Evolutionary conservation across 2,797 vertebrate genomes (phyloP), one percentile per base, ranked within the genome.

Genomic region (Dendrocincla tyrannina): DNA sequence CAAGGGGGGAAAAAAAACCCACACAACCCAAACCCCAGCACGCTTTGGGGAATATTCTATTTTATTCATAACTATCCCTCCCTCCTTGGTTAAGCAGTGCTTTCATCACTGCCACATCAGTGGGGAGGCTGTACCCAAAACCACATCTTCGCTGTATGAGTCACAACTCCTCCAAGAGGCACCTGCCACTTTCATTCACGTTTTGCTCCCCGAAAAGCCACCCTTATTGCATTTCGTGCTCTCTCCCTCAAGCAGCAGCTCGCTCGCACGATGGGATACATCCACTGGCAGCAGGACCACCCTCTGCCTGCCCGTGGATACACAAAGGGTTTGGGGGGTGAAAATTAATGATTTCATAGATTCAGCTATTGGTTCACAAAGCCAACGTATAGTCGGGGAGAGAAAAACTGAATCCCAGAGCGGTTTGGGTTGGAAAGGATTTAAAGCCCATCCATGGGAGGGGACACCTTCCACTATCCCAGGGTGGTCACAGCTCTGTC

Each of bases 351-450:
- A 68, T 17, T 30, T n/a, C n/a, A 13, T n/a, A 9, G 42, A 52
- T 23, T n/a, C n/a, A 24, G 13, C 7, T 44, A n/a, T 0, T 4
- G 49, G 12, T 32, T 50, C 27, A 3, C 7, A 44, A 41, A 52
- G 14, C 3, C 44, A 9, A 32, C 1, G 4, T 0, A 2, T 4
- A 32, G 23, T 0, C 3, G 8, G 6, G 4, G 7, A 17, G 16
- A 44, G 13, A 35, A 50, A 74, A 69, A 10, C 3, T 17, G 33
- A 41, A 41, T 53, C 3, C 17, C 4, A 14, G 10, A 35, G 33
- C 5, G 33, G 25, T 66, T 41, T 53, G 39, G 25, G 25, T 27
- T 41, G 39, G 39, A 44, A 44, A 44, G 44, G 44, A 44, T 20
- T 44, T 44, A 44, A 44, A 44, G 44, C 20, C 44, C 44, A 44